phyloP scores from a whole-genome alignment of 1,140 invertebrate species.

The Listronotus oregonensis region DNA sequence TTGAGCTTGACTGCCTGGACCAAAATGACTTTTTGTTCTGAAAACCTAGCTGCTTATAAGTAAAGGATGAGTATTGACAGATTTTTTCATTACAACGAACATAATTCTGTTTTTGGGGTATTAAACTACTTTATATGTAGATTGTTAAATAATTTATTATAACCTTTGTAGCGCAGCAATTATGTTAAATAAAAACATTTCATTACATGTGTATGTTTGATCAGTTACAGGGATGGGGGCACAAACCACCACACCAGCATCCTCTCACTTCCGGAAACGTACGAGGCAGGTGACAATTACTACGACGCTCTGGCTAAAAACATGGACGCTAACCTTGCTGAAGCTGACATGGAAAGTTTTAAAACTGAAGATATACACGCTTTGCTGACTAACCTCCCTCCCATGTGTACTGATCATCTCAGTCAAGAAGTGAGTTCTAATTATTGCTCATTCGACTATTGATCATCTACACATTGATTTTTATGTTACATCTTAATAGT shows the following conservation, averaged over 20 bases:
- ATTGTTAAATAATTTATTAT: no score
- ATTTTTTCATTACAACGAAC: no score
- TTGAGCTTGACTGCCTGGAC: no score
- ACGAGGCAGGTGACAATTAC: conserved; percentile 74
- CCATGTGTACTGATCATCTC: conserved; percentile 64
- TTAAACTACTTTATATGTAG: no score
- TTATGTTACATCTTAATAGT: no score
- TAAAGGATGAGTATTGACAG: no score
- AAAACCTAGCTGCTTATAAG: no score
- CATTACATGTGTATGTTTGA: no score
- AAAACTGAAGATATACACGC: conserved; percentile 89
- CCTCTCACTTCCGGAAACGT: conserved; percentile 77
- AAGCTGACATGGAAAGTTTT: conserved; percentile 94
- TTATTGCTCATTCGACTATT: not conserved
- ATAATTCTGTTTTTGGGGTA: no score
- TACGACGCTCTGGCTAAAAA: conserved; percentile 88
- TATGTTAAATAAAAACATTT: no score
- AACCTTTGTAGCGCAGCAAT: no score
- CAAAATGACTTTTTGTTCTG: no score
- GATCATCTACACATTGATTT: not conserved
- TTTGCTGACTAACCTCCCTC: conserved; percentile 76
- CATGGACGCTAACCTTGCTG: conserved; percentile 88
- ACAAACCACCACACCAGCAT: conserved; percentile 76
- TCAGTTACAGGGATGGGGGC: conserved; percentile 74
- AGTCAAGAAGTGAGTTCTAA: conserved; percentile 55